Conservation (phyloP, 2,797 vertebrate species). For the Lycodopsis pacificus region DNA sequence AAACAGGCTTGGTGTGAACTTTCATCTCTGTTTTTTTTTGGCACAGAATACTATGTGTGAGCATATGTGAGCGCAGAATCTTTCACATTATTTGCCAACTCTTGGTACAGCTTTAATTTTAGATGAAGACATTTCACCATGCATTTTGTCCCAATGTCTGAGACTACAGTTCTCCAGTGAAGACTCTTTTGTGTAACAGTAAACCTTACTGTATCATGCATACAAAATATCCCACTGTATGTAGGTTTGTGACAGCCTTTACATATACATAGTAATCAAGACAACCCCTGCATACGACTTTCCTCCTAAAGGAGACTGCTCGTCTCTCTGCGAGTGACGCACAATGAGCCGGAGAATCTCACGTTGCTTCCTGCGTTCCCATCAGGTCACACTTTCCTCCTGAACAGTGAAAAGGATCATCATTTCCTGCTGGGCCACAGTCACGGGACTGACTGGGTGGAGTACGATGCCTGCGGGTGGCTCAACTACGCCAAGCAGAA, state of each 20-base stretch:
- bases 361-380: conserved; percentile 15
- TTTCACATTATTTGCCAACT: not conserved
- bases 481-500: conserved; percentile 93
- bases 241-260: conserved; percentile 20
- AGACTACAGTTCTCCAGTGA: not conserved
- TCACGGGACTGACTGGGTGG: conserved; percentile 96
- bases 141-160: too few relatives aligned
- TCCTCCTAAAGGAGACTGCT: not conserved
- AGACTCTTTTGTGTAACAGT: not conserved
- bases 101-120: not conserved
- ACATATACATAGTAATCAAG: conserved; percentile 19
- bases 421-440: conserved; percentile 97
- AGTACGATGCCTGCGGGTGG: conserved; percentile 92
- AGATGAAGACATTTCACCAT: not conserved
- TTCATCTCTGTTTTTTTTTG: not conserved
- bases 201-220: not conserved
- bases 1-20: not conserved
- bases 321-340: conserved; percentile 6
- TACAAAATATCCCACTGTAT: conserved; percentile 18
- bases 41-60: not conserved
- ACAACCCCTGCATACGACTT: conserved; percentile 20
- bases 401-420: conserved; percentile 90
- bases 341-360: conserved; percentile 4
- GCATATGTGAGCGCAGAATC: not conserved
- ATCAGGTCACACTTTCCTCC: conserved; percentile 89